A percentile compares a stretch with the other conserved stretches of the same genome.
Evolutionary conservation across 2,113 vertebrate species (phyloP).

Genomic region (Chitala chitala): DNA sequence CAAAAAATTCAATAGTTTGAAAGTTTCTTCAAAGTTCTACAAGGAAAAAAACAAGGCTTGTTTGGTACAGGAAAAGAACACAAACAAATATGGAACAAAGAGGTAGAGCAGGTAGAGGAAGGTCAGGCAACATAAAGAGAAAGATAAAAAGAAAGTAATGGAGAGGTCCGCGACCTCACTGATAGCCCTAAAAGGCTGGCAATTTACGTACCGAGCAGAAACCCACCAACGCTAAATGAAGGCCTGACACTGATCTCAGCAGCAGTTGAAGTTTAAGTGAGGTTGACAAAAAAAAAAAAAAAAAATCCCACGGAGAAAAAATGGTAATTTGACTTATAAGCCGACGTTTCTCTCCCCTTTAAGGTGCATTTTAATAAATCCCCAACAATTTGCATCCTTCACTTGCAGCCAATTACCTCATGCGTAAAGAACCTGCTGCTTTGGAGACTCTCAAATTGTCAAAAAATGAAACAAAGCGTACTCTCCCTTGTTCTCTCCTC

Average conservation of each 20-base stretch:
- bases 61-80: not conserved
- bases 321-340: constrained; percentile 65
- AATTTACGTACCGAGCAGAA: constrained; percentile 59
- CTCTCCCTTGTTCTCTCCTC: not conserved
- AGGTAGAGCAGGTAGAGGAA: not conserved
- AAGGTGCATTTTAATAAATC: constrained; percentile 66
- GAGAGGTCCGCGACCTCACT: constrained; percentile 56
- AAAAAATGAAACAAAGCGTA: constrained; percentile 37
- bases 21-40: not conserved
- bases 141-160: constrained; percentile 72
- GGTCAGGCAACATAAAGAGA: constrained; percentile 43
- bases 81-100: not conserved
- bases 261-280: constrained; percentile 58
- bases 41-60: constrained; percentile 25
- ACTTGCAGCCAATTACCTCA: constrained; percentile 56
- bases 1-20: not conserved
- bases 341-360: constrained; percentile 60
- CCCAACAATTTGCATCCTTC: constrained; percentile 62
- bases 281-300: constrained; percentile 57
- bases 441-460: constrained; percentile 54
- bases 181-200: constrained; percentile 63
- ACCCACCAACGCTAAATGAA: constrained; percentile 62
- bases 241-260: constrained; percentile 61
- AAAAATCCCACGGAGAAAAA: constrained; percentile 46
- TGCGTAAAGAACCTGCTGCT: constrained; percentile 47